phyloP scores from a whole-genome alignment of 2,797 vertebrate species.

The Manis javanica region DNA sequence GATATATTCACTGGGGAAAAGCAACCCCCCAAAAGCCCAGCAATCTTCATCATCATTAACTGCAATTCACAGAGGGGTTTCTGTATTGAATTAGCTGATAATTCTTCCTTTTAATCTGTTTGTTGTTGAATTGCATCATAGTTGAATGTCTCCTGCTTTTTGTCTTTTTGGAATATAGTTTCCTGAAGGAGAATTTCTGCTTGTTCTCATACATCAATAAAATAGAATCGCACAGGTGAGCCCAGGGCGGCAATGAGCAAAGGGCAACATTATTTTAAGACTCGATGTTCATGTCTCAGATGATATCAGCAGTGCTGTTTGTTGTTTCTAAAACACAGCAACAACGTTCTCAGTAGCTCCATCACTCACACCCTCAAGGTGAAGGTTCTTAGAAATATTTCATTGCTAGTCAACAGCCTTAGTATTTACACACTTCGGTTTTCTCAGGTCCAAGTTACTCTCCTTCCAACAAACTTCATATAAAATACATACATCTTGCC shows the following conservation, averaged over 20 bases:
- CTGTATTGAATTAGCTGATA: not conserved
- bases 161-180: not conserved
- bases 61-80: slow-evolving; percentile 5
- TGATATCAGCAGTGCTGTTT: not conserved
- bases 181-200: not conserved
- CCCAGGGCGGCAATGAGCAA: not conserved
- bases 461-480: not conserved
- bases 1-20: not conserved
- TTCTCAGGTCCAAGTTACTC: not conserved
- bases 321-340: not conserved
- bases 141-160: not conserved
- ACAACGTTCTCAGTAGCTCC: not conserved
- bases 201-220: not conserved
- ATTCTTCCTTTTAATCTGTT: not conserved
- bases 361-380: not conserved
- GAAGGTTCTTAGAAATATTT: not conserved
- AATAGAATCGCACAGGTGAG: not conserved
- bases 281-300: not conserved
- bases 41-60: not conserved
- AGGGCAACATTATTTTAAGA: not conserved
- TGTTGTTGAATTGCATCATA: not conserved
- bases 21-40: not conserved
- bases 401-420: not conserved
- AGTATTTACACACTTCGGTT: not conserved
- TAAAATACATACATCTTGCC: not conserved